Percentiles rank a stretch among this genome's conserved stretches.
Conservation (phyloP, 2,113 vertebrate genomes). For the Suncus etruscus region DNA sequence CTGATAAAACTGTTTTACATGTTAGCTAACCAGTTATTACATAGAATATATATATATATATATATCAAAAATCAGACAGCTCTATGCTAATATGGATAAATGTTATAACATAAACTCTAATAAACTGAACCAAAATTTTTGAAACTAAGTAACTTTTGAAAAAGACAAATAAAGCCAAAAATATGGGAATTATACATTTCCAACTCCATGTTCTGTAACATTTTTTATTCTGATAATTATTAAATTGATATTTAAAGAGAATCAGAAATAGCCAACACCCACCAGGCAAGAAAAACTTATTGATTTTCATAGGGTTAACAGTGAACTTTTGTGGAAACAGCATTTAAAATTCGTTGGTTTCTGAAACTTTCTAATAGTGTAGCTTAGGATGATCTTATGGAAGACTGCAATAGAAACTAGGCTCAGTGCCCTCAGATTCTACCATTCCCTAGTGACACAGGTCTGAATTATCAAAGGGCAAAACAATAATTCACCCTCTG, state of each 20-base stretch:
- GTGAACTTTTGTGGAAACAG: neutral
- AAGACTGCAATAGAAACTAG: neutral
- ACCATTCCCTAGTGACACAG: neutral
- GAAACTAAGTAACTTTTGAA: neutral
- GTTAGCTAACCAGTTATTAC: neutral
- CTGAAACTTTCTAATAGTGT: neutral
- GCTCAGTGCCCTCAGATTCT: neutral
- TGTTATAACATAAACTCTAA: slow-evolving; percentile 26
- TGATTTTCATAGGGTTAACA: neutral
- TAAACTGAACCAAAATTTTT: neutral
- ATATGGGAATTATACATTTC: neutral
- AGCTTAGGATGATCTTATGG: neutral
- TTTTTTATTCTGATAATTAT: slow-evolving; percentile 9
- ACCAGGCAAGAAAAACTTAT: neutral
- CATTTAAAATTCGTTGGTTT: neutral
- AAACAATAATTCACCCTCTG: neutral
- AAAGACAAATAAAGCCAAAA: neutral
- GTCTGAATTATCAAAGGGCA: neutral
- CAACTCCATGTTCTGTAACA: neutral
- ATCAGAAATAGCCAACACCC: neutral
- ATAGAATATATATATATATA: neutral
- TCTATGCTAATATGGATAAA: neutral
- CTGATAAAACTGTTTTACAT: neutral
- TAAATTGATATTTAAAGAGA: neutral
- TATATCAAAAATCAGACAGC: neutral